Base-by-base conservation (phyloP, 2,113 vertebrate species). In the Alligator mississippiensis region DNA sequence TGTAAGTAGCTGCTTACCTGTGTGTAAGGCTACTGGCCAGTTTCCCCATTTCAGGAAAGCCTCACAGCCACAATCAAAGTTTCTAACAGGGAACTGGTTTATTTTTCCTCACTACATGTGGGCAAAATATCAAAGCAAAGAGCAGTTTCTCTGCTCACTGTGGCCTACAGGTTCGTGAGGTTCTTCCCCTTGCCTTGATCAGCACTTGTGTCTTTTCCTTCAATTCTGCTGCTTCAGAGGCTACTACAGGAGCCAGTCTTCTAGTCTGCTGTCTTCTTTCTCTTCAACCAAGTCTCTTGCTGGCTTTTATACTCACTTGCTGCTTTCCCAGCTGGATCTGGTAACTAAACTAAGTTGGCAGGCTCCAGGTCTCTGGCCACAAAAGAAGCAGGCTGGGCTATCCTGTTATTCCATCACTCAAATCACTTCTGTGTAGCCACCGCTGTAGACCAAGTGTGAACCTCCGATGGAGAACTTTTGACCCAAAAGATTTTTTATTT, bases 1-100 rank as follows among this genome's bases (percentile, higher is more conserved):
- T 47, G 47, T 47, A 47, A 72, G 47, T 15, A 24, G 10, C 2
- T 7, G 19, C 22, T 64, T 83, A 30, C 12, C 27, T 0, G 0
- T 83, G 58, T 1, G 0, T 63, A 79, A 80, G 72, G 5, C 82
- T 88, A 60, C 62, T 82, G 81, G 55, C 57, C 15, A 60, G 5
- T 76, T 92, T 63, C 54, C 7, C 15, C 47, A 63, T 61, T 72
- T 76, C 0, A 0, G 10, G 25, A 9, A 84, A 47, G 15, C n/a
- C n/a, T 85, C 76, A 60, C 63, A 89, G 54, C 63, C 57, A 68
- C 28, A 2, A 13, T 89, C n/a, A 30, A 0, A 64, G 12, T 54
- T 47, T 47, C 47, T 47, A 47, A 47, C 47, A 47, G 47, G 47
- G 47, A 47, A 8, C 17, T 4, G 91, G 89, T 64, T 77, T 82